Base-by-base conservation (phyloP, 2,113 vertebrate genomes). In the Calidris pugnax region DNA sequence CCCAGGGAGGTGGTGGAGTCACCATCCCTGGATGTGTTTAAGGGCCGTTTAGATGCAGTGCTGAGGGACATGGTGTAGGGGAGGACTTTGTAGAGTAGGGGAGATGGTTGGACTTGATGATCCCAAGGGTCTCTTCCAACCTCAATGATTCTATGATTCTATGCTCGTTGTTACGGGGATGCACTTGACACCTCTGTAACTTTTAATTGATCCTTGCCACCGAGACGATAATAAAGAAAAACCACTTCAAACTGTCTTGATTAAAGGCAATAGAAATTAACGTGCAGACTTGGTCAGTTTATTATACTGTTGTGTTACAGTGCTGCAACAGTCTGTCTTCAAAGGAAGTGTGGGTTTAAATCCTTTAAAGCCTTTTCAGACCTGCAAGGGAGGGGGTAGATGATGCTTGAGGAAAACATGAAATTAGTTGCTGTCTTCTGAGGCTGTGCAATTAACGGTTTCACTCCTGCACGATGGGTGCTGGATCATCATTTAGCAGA, bases 201-300 rank as follows among this genome's bases (percentile, higher is more conserved):
- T 60, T 78, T 17, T 32, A 39, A 41, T 78, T 96, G 82, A 57
- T 50, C 51, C 23, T 32, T 74, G 69, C 55, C 19, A 8, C 32
- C 0, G 6, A 41, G 30, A 59, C 22, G 35, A 4, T 51, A 81
- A 83, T 71, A 47, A 74, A 85, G 62, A 53, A 33, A 85, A 77
- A 35, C 27, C 30, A 14, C 24, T 64, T n/a, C 53, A 80, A 94
- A 76, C 2, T 0, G 30, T 18, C 8, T 15, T 77, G 35, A 63
- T 93, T 90, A 77, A 88, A 90, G 24, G 28, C 59, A n/a, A 20
- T 80, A 72, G 5, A 60, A 82, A 93, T 91, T 27, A 64, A n/a
- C 68, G 62, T n/a, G 76, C 55, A 69, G 59, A 32, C 39, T 59
- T 48, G 59, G 24, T 57, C 41, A 9, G 1, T 94, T 67, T 55